Conservation (phyloP, 2,888 invertebrate genomes). For the Leptura quadrifasciata region DNA sequence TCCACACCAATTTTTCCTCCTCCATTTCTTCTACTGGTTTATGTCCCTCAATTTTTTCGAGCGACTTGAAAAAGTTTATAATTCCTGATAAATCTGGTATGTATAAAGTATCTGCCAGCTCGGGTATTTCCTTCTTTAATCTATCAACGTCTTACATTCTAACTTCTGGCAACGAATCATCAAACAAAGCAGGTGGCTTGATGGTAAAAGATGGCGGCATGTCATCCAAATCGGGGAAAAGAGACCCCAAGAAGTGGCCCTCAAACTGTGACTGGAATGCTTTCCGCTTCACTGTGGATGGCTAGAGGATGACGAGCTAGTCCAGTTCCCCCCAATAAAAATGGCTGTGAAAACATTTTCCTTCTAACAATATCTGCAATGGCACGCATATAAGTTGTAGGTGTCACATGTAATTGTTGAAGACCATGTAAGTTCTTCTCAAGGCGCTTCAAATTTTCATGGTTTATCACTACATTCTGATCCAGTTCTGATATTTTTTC, state of each 20-base stretch:
- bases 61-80: constrained; percentile 80
- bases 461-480: too few species aligned
- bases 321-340: constrained; percentile 92
- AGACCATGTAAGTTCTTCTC: too few species aligned
- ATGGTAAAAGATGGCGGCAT: constrained; percentile 87
- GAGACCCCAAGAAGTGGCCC: constrained; percentile 87
- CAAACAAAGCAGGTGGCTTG: constrained; percentile 85
- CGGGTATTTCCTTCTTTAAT: constrained; percentile 80
- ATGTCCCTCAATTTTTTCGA: constrained; percentile 59
- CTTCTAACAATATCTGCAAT: too few species aligned
- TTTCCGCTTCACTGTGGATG: constrained; percentile 87
- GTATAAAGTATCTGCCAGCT: constrained; percentile 79
- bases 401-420: too few species aligned
- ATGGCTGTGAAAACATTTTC: too few species aligned
- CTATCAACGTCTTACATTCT: constrained; percentile 77
- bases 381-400: too few species aligned
- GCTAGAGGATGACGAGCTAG: constrained; percentile 86
- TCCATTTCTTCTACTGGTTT: constrained; percentile 56
- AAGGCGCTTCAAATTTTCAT: too few species aligned
- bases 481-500: too few species aligned
- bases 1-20: too few species aligned
- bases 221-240: constrained; percentile 95
- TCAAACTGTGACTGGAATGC: constrained; percentile 87
- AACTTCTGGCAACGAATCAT: constrained; percentile 70
- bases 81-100: constrained; percentile 82